These are phyloP conservation scores for Stomatorhinus walkeri DNA, from an alignment of 2,797 vertebrate genomes.

Conservation along the genomic window DNA sequence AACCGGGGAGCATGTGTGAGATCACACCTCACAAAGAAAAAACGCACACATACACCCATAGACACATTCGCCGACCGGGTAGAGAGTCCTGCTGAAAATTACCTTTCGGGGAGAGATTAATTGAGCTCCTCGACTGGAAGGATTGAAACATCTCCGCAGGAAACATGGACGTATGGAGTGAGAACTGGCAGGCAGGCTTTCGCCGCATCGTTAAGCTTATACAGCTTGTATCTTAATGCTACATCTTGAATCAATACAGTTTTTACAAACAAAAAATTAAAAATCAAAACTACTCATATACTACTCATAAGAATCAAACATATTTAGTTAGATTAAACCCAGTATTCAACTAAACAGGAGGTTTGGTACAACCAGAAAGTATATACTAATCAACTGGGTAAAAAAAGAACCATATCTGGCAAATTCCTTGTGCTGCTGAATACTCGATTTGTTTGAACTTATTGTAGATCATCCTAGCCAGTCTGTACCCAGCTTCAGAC, in stretches of 20 bases:
- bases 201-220: too few species aligned
- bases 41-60: not conserved
- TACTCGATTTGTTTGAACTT: not conserved
- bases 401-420: not conserved
- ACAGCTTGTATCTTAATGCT: not conserved
- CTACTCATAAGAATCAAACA: not conserved
- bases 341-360: not conserved
- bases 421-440: not conserved
- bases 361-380: not conserved
- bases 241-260: not conserved
- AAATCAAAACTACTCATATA: not conserved
- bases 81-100: not conserved
- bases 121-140: not conserved
- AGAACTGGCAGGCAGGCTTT: not conserved
- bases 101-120: not conserved
- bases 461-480: not conserved
- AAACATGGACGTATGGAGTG: not conserved
- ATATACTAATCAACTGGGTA: not conserved
- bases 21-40: not conserved
- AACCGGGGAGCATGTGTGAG: not conserved
- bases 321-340: not conserved
- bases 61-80: not conserved
- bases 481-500: not conserved
- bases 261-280: not conserved
- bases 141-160: conserved; percentile 2